A percentile compares a stretch with the other conserved stretches of the same genome.
These are phyloP conservation scores for Cepaea nemoralis DNA, from an alignment of 1,140 invertebrate genomes.

Conservation along the genomic window DNA sequence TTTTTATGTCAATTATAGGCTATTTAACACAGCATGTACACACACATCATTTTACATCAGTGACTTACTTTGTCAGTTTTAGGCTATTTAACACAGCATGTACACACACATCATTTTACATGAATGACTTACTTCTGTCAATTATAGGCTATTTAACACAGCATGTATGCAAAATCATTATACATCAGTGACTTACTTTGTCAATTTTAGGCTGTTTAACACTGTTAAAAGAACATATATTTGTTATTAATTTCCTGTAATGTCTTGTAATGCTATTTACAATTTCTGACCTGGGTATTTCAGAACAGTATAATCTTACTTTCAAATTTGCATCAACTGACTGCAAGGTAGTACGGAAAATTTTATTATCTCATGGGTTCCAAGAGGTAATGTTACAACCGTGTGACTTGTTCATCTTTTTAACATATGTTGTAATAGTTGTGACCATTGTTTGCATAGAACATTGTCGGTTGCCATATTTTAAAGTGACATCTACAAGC, in stretches of 20 bases:
- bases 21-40: too few relatives aligned
- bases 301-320: slow-evolving; percentile 70
- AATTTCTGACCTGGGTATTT: slow-evolving; percentile 33
- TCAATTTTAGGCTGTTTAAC: not conserved
- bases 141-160: not conserved
- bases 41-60: too few relatives aligned
- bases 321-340: slow-evolving; percentile 71
- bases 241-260: not conserved
- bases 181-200: not conserved
- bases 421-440: not conserved
- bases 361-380: slow-evolving; percentile 69
- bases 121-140: too few relatives aligned
- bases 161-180: too few relatives aligned
- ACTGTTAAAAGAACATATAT: not conserved
- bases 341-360: slow-evolving; percentile 68
- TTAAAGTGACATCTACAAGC: too few relatives aligned
- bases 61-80: too few relatives aligned
- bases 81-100: too few relatives aligned
- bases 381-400: slow-evolving; percentile 61
- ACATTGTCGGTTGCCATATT: not conserved
- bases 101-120: too few relatives aligned
- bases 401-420: too few relatives aligned
- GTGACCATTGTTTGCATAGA: not conserved
- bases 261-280: not conserved
- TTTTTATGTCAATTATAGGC: too few relatives aligned